These are phyloP conservation scores for Falcunculus frontatus DNA, from an alignment of 2,113 vertebrate species.

Conservation along the genomic window DNA sequence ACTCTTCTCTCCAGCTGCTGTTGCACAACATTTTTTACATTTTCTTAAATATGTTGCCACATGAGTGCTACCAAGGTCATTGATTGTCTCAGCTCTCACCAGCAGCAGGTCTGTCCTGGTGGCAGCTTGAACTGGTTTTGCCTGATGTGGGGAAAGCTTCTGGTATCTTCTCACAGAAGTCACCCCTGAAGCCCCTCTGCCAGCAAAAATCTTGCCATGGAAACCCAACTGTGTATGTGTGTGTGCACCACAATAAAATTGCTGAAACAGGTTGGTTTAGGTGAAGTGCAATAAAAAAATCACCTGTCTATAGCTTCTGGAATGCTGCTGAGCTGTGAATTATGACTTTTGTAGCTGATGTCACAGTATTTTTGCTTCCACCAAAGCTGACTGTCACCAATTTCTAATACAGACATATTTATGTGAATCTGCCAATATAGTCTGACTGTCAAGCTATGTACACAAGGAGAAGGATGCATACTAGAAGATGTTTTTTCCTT, in stretches of 20 bases:
- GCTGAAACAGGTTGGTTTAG: neutral
- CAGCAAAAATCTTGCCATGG: neutral
- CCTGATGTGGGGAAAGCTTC: neutral
- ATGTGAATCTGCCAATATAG: neutral
- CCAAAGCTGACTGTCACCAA: neutral
- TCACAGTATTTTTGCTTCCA: neutral
- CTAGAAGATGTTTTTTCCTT: neutral
- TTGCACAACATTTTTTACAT: neutral
- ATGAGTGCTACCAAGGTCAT: too few relatives aligned
- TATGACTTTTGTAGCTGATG: neutral
- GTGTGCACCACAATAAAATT: neutral
- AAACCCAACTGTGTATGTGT: neutral
- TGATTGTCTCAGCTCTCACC: neutral
- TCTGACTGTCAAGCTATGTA: neutral
- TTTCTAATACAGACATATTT: neutral
- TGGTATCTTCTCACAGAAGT: neutral
- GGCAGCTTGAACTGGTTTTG: neutral
- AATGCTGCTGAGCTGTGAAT: neutral
- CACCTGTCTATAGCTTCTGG: neutral
- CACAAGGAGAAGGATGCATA: neutral
- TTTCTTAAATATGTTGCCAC: neutral
- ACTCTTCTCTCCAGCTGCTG: neutral
- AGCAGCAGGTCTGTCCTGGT: neutral
- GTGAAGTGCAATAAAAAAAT: neutral
- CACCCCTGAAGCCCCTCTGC: neutral